Evolutionary conservation across 1,140 invertebrate species (phyloP).

Genomic region (Lysiphlebus fabarum): DNA sequence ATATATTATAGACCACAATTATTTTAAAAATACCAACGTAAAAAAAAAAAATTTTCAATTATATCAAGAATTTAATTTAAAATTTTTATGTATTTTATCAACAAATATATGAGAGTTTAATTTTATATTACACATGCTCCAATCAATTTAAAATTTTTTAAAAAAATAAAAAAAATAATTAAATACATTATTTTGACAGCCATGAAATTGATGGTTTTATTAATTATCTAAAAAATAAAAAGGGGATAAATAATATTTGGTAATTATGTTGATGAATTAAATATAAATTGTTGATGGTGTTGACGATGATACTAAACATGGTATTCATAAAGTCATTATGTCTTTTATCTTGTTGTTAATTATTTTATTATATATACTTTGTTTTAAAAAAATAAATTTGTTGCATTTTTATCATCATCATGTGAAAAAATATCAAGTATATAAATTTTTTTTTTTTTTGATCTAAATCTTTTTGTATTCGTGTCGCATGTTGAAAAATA

Average conservation of each 20-base stretch:
- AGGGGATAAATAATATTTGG: neutral
- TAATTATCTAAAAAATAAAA: slow-evolving; percentile 1
- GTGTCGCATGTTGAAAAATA: neutral
- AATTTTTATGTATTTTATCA: too few relatives aligned
- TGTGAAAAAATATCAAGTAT: too few relatives aligned
- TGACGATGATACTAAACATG: neutral
- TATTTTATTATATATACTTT: slow-evolving; percentile 2
- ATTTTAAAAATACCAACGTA: too few relatives aligned
- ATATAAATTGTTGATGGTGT: neutral
- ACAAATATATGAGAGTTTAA: neutral
- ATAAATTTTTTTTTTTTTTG: neutral
- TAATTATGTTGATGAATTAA: too few relatives aligned
- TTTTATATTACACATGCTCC: neutral
- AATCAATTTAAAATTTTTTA: neutral
- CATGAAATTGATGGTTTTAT: slow-evolving; percentile 12
- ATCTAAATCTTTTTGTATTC: slow-evolving; percentile 24
- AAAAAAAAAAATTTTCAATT: too few relatives aligned
- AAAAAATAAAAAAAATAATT: neutral
- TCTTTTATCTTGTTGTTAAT: slow-evolving; percentile 14
- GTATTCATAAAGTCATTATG: slow-evolving; percentile 35
- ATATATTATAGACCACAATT: too few relatives aligned
- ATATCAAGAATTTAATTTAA: too few relatives aligned
- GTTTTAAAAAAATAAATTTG: neutral
- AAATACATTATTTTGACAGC: slow-evolving; percentile 6
- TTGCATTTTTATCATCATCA: too few relatives aligned